phyloP scores from a whole-genome alignment of 1,140 invertebrate species.

The Trichogramma pretiosum region DNA sequence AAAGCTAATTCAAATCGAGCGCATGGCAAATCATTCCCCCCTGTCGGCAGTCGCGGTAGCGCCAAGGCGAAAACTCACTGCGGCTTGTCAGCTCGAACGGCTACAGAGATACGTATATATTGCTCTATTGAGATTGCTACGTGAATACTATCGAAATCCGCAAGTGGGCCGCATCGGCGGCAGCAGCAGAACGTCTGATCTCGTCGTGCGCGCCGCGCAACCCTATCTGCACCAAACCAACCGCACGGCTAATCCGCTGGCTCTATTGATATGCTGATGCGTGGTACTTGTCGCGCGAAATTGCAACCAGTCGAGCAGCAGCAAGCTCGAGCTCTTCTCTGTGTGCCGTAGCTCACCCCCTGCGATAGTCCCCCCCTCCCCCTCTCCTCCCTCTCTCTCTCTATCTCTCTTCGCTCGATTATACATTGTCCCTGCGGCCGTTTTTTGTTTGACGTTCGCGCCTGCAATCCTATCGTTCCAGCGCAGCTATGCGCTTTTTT shows the following conservation, averaged over 20 bases:
- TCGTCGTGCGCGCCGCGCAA: too few relatives aligned
- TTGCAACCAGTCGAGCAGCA: constrained; percentile 39
- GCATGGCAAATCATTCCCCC: too few relatives aligned
- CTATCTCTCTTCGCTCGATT: constrained; percentile 24
- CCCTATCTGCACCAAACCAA: constrained; percentile 44
- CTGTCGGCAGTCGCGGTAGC: too few relatives aligned
- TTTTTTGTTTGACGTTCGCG: constrained; percentile 4
- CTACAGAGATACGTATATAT: too few relatives aligned
- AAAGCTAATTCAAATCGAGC: too few relatives aligned
- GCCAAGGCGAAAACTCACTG: too few relatives aligned
- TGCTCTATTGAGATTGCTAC: background rate
- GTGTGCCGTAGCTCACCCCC: constrained; percentile 34
- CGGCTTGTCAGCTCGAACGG: too few relatives aligned
- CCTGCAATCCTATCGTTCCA: constrained; percentile 32
- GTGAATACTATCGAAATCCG: background rate
- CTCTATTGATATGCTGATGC: constrained; percentile 47
- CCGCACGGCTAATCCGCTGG: constrained; percentile 43
- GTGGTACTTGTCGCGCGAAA: constrained; percentile 47
- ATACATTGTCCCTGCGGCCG: background rate
- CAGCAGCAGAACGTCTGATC: too few relatives aligned
- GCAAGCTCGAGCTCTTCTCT: constrained; percentile 33
- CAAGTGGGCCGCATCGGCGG: background rate
- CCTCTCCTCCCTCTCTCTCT: constrained; percentile 26
- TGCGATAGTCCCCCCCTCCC: constrained; percentile 19
- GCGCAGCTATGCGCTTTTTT: constrained; percentile 29